Percentiles rank a stretch among this genome's conserved stretches.
phyloP scores from a whole-genome alignment of 2,113 vertebrate species.

The Microtus montanus region DNA sequence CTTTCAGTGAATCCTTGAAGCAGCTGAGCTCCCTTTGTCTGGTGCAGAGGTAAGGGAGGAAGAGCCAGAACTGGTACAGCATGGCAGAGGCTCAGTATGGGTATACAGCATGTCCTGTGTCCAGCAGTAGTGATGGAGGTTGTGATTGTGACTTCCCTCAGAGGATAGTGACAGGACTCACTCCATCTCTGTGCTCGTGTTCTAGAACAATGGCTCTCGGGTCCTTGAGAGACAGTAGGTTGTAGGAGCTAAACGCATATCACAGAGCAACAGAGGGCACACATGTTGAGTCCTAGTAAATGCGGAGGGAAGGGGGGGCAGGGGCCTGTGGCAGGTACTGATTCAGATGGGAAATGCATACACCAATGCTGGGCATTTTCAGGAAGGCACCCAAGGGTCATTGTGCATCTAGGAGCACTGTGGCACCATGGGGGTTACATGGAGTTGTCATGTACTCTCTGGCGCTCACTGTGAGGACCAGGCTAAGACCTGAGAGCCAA shows the following conservation, averaged over 20 bases:
- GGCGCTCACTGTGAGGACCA: neutral
- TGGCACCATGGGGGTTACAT: neutral
- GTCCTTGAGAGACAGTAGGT: neutral
- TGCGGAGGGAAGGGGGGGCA: neutral
- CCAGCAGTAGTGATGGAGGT: neutral
- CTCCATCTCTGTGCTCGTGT: neutral
- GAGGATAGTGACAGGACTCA: neutral
- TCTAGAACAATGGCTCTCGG: neutral
- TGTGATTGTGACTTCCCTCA: rapidly evolving
- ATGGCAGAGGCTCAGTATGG: rapidly evolving
- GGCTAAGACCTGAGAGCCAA: neutral
- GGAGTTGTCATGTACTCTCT: neutral
- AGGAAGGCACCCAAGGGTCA: neutral
- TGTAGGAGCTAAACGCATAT: rapidly evolving
- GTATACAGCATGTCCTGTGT: neutral
- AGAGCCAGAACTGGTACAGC: rapidly evolving
- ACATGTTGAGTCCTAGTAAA: neutral
- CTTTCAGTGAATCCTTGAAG: neutral
- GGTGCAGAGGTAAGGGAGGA: neutral
- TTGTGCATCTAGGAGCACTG: neutral
- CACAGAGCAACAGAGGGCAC: neutral
- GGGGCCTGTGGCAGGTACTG: neutral
- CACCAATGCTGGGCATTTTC: neutral
- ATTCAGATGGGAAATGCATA: neutral
- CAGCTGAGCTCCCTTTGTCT: neutral